Evolutionary conservation across 2,888 invertebrate species (phyloP).

Genomic region (Melitaea athalia): DNA sequence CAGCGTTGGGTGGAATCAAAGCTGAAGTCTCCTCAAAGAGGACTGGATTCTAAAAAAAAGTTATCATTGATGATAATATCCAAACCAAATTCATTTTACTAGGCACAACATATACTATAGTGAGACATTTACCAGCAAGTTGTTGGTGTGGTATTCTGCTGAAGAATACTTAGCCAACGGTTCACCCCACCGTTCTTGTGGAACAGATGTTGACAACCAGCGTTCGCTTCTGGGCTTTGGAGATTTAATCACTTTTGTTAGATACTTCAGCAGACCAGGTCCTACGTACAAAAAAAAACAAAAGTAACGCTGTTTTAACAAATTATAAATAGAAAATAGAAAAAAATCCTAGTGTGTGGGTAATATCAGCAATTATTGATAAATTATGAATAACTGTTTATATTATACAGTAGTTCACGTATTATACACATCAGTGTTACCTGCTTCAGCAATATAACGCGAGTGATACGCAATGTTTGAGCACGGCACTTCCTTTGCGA

Average conservation of each 20-base stretch:
- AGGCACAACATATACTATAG: neutral
- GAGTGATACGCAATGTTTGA: conserved; percentile 95
- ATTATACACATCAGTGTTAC: conserved; percentile 39
- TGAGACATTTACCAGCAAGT: conserved; percentile 81
- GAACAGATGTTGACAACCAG: conserved; percentile 92
- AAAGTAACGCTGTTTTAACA: too few species aligned
- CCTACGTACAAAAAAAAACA: conserved; percentile 38
- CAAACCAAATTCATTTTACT: neutral
- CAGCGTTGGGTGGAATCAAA: conserved; percentile 89
- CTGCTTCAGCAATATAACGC: conserved; percentile 87
- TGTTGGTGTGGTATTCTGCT: conserved; percentile 93
- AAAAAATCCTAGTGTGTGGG: too few species aligned
- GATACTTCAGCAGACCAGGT: conserved; percentile 80
- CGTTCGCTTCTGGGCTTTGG: conserved; percentile 84
- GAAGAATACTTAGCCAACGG: conserved; percentile 81
- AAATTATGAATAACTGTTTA: too few species aligned
- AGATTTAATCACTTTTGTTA: conserved; percentile 81
- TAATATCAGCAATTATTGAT: too few species aligned
- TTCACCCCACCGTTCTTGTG: conserved; percentile 82
- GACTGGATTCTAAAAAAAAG: conserved; percentile 82
- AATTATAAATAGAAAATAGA: too few species aligned
- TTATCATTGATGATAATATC: neutral
- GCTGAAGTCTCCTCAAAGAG: conserved; percentile 90
- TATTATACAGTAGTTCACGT: too few species aligned
- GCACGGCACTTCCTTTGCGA: conserved; percentile 79